phyloP scores from a whole-genome alignment of 2,888 invertebrate genomes.

The Adelognathus sp. region DNA sequence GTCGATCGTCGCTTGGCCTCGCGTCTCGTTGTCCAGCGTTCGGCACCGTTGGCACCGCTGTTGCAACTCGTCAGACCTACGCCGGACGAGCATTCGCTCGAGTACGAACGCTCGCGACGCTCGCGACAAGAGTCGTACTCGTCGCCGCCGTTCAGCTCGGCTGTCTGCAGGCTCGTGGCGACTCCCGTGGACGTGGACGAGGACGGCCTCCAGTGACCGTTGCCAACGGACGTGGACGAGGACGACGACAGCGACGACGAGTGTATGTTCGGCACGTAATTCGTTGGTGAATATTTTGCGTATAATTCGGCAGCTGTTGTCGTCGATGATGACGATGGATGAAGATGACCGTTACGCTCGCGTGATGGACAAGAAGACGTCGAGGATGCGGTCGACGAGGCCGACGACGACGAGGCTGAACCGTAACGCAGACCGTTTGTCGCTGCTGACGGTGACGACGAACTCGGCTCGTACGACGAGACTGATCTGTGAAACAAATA shows the following conservation, averaged over 20 bases:
- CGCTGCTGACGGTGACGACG: conserved; percentile 50
- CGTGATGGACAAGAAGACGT: conserved; percentile 60
- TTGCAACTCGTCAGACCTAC: conserved; percentile 3
- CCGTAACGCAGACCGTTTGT: conserved; percentile 57
- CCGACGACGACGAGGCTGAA: conserved; percentile 61
- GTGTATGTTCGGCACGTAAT: conserved; percentile 86
- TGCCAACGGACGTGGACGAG: too few relatives aligned
- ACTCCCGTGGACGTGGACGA: conserved; percentile 54
- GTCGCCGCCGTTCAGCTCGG: conserved; percentile 70
- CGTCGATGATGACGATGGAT: conserved; percentile 66
- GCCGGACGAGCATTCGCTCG: conserved; percentile 49
- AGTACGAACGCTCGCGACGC: conserved; percentile 56
- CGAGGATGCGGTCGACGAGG: conserved; percentile 64
- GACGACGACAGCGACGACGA: conserved; percentile 48
- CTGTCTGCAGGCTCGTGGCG: conserved; percentile 46
- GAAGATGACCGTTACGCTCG: conserved; percentile 60
- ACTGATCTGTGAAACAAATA: conserved; percentile 78
- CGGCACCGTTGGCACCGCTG: not conserved
- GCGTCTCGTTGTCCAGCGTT: conserved; percentile 49
- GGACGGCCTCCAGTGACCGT: conserved; percentile 63
- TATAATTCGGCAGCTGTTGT: conserved; percentile 85
- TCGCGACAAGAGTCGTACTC: conserved; percentile 59
- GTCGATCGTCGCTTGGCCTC: conserved; percentile 64
- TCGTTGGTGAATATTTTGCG: conserved; percentile 89
- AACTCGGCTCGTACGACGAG: conserved; percentile 72